A percentile compares a stretch with the other conserved stretches of the same genome.
Conservation (phyloP, 2,888 invertebrate genomes). For the Lasioglossum villosulum region DNA sequence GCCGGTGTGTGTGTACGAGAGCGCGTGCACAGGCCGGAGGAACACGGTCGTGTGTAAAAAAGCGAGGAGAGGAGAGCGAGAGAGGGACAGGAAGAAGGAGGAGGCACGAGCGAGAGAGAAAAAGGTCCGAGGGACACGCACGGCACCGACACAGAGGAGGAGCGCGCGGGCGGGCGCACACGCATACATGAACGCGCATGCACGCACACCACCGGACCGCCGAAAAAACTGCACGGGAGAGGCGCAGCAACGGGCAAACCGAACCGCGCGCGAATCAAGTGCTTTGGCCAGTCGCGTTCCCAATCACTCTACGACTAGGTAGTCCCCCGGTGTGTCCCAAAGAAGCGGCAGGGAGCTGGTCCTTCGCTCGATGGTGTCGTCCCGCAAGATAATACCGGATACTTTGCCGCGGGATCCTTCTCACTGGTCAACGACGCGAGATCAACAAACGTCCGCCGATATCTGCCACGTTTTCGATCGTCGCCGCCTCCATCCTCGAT, state of each 20-base stretch:
- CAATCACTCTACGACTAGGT: constrained; percentile 85
- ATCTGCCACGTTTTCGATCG: constrained; percentile 37
- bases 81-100: constrained; percentile 49
- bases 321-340: constrained; percentile 83
- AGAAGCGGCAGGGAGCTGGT: constrained; percentile 75
- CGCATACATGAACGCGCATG: constrained; percentile 74
- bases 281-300: constrained; percentile 85
- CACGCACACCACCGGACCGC: constrained; percentile 76
- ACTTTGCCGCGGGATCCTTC: constrained; percentile 64
- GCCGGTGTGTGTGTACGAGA: constrained; percentile 45
- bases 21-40: constrained; percentile 54
- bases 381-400: constrained; percentile 72
- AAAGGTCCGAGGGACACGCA: constrained; percentile 63
- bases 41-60: constrained; percentile 58
- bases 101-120: constrained; percentile 52
- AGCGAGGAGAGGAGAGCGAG: constrained; percentile 51
- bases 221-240: constrained; percentile 84
- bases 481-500: constrained; percentile 22
- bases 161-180: constrained; percentile 67
- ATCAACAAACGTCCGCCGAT: constrained; percentile 39
- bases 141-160: constrained; percentile 37
- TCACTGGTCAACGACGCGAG: constrained; percentile 41
- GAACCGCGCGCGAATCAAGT: constrained; percentile 84
- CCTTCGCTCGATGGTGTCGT: constrained; percentile 70
- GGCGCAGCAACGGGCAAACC: constrained; percentile 83